Conservation (phyloP, 2,113 vertebrate genomes). For the Centropristis striata region DNA sequence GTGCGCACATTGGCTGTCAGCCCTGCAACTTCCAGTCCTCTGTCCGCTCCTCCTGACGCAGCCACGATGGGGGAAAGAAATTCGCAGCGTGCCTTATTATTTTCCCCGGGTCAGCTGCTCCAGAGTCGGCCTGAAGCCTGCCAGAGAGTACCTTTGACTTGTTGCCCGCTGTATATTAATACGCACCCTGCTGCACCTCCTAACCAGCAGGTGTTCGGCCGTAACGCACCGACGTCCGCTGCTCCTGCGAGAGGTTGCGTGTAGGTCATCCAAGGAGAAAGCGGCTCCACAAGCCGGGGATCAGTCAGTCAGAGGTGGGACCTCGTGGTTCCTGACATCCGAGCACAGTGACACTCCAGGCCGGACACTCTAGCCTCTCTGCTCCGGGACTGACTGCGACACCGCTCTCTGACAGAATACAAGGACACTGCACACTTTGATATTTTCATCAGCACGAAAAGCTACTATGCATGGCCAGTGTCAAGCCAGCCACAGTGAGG, state of each 20-base stretch:
- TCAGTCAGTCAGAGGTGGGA: neutral
- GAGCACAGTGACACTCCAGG: constrained; percentile 20
- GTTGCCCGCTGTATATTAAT: constrained; percentile 3
- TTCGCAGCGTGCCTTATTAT: constrained; percentile 11
- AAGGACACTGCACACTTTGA: constrained; percentile 56
- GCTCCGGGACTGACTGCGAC: neutral
- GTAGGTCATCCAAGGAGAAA: constrained; percentile 82
- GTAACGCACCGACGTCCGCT: constrained; percentile 12
- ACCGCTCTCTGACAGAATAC: constrained; percentile 2
- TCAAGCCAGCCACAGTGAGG: neutral
- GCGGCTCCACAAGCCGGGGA: constrained; percentile 53
- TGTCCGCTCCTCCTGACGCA: constrained; percentile 45
- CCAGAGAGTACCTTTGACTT: constrained; percentile 15
- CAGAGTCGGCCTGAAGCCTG: constrained; percentile 44
- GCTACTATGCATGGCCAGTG: neutral
- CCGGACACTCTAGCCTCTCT: neutral
- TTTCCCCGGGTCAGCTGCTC: constrained; percentile 57
- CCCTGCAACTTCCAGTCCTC: constrained; percentile 16
- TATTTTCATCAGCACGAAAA: constrained; percentile 41
- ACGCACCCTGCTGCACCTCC: constrained; percentile 3
- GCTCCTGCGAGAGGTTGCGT: constrained; percentile 36
- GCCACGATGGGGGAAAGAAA: constrained; percentile 17
- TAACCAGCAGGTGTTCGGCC: constrained; percentile 43
- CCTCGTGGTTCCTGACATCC: constrained; percentile 5
- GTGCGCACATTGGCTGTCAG: neutral